These are phyloP conservation scores for Parasteatoda lunata DNA, from an alignment of 2,888 invertebrate species.

Conservation along the genomic window DNA sequence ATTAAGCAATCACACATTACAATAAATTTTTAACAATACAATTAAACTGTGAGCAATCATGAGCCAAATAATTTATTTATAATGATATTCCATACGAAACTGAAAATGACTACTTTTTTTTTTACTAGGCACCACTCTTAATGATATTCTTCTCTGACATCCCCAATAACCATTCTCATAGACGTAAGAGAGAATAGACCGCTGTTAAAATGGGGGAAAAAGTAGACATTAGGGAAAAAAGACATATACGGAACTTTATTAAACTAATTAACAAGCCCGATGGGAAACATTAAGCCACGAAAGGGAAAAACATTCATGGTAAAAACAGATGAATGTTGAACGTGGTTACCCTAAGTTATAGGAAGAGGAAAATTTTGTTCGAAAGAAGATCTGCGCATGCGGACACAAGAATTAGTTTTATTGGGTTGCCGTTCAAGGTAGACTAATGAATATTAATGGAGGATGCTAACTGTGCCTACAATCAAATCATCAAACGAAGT, in stretches of 20 bases:
- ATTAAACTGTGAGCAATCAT: no score
- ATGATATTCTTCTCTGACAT: no score
- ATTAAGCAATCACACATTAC: no score
- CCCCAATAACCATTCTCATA: no score
- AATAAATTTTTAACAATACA: no score
- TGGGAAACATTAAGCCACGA: conserved; percentile 24
- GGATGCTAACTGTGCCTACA: not conserved
- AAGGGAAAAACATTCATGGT: conserved; percentile 26
- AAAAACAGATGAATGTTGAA: not conserved
- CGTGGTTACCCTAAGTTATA: not conserved
- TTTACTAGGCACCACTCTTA: no score
- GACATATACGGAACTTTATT: conserved; percentile 51
- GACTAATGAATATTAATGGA: conserved; percentile 51
- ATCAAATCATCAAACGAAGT: conserved; percentile 11
- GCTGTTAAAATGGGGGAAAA: not conserved
- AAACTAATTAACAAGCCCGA: conserved; percentile 46
- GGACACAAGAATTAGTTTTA: conserved; percentile 30
- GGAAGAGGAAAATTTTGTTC: not conserved
- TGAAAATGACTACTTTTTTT: no score
- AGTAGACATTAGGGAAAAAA: conserved; percentile 24
- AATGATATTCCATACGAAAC: no score
- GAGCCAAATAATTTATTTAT: no score
- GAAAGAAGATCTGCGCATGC: conserved; percentile 16
- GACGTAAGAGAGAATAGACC: not conserved
- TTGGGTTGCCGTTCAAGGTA: conserved; percentile 34